Evolutionary conservation across 1,140 invertebrate genomes (phyloP), one percentile per base, ranked within the genome.

Genomic region (Calliphora vicina): DNA sequence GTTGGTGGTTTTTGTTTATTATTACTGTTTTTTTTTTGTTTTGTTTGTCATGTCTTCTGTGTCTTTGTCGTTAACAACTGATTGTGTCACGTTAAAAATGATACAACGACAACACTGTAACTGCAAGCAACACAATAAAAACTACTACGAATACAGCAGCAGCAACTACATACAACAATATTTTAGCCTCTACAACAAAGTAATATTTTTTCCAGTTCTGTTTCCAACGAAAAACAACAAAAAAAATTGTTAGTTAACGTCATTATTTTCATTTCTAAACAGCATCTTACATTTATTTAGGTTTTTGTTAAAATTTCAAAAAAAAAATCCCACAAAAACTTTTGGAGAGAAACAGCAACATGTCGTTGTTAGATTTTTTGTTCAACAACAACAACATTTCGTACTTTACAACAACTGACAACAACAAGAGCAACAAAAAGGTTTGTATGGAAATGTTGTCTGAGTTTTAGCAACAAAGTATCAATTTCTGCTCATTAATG

Each of bases 31-130:
- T n/a, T n/a, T n/a, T n/a, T n/a, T n/a, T n/a, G n/a, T n/a, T n/a
- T n/a, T 67, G 10, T 67, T 67, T 67, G n/a, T 67, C 61, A 67
- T 67, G 61, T 25, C 61, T 57, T 57, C 17, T 67, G n/a, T 23
- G 61, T 67, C 61, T 67, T 67, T 67, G n/a, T 23, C 20, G 61
- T 67, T 67, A 67, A 67, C 61, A 67, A 67, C 61, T 67, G n/a
- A 67, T 67, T 67, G 61, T 67, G 61, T 67, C 61, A 67, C 61
- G 61, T 67, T 67, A 67, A 67, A 67, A 67, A 67, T 67, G n/a
- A 67, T 23, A 67, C 61, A 67, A 67, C 61, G 23, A 23, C 61
- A 23, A 23, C 61, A 35, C 35, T 35, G 5, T 6, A 35, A 35
- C 35, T 8, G 35, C 35, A 0, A 35, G 35, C 35, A 67, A 23